Evolutionary conservation across 1,140 invertebrate genomes (phyloP), one percentile per base, ranked within the genome.

Genomic region (Lepidurus apus): DNA sequence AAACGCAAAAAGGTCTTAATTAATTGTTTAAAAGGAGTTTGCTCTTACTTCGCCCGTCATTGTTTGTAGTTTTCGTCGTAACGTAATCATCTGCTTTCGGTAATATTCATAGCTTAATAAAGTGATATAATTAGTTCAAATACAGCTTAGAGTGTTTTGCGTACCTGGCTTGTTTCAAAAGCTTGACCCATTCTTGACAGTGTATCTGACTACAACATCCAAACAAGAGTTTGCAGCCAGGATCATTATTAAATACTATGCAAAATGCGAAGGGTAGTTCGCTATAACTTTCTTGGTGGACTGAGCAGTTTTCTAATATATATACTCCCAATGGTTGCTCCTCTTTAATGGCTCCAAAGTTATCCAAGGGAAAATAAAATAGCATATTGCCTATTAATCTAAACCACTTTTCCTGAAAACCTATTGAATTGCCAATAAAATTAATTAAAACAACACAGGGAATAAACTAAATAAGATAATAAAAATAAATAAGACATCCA

Each of bases 291-390:
- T 74, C 78, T 42, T 75, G 34, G 42, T 73, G 21, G 21, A 79
- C 43, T 26, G 78, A 74, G 73, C 78, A 79, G 26, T 79, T 79
- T 79, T 79, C 78, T 34, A 79, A 75, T 7, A 79, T 45, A 42
- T 75, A 43, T 10, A 79, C 78, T 34, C 78, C 78, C 44, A 79
- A 4, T 21, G 78, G 78, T 17, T 79, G 42, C 73, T 79, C 73
- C 75, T 74, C 73, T 79, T 79, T 79, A 17, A 79, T 79, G 21
- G 73, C 78, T 44, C 78, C 78, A 44, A 79, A 79, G 43, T 42
- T 74, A 17, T 79, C 75, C 17, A 79, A 45, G 43, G 73, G 43
- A 45, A 74, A 79, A 42, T 79, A 79, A 79, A 79, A 79, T 7
- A 79, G 78, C 74, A 79, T 74, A 74, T 79, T 79, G 24, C 73